These are phyloP conservation scores for Orchesella cincta DNA, from an alignment of 1,140 invertebrate species.

Conservation along the genomic window DNA sequence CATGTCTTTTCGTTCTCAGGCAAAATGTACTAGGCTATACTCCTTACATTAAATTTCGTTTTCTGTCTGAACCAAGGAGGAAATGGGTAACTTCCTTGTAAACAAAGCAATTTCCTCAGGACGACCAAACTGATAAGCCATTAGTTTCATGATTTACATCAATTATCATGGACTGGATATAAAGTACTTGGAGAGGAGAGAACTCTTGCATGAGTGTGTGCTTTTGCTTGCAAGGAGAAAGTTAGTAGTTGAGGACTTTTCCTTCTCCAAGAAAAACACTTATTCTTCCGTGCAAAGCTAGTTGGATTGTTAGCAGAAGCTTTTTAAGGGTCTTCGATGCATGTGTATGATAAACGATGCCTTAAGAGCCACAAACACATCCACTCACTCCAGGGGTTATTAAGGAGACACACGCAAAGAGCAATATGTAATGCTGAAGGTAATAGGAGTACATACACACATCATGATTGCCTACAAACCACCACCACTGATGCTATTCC, in stretches of 20 bases:
- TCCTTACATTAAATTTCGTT: neutral
- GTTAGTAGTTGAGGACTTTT: neutral
- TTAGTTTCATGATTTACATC: slow-evolving; percentile 26
- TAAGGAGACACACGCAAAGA: slow-evolving; percentile 3
- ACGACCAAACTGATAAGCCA: slow-evolving; percentile 21
- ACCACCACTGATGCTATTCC: neutral
- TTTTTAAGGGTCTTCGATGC: slow-evolving; percentile 8
- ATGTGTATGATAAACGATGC: slow-evolving; percentile 20
- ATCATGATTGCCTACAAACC: neutral
- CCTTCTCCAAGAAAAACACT: neutral
- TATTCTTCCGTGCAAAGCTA: neutral
- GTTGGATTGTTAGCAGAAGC: neutral
- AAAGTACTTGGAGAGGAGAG: neutral
- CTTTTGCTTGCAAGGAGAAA: neutral
- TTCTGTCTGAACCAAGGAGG: neutral
- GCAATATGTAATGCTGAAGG: neutral
- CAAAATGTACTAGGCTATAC: no score
- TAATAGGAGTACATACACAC: neutral
- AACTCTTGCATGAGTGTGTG: neutral
- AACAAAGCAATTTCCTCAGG: slow-evolving; percentile 20
- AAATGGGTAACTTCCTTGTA: slow-evolving; percentile 17
- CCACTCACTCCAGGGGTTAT: slow-evolving; percentile 26
- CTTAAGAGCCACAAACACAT: slow-evolving; percentile 12
- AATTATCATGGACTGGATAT: slow-evolving; percentile 15
- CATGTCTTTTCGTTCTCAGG: no score